These are phyloP conservation scores for Malurus melanocephalus DNA, from an alignment of 2,113 vertebrate genomes.

Conservation along the genomic window DNA sequence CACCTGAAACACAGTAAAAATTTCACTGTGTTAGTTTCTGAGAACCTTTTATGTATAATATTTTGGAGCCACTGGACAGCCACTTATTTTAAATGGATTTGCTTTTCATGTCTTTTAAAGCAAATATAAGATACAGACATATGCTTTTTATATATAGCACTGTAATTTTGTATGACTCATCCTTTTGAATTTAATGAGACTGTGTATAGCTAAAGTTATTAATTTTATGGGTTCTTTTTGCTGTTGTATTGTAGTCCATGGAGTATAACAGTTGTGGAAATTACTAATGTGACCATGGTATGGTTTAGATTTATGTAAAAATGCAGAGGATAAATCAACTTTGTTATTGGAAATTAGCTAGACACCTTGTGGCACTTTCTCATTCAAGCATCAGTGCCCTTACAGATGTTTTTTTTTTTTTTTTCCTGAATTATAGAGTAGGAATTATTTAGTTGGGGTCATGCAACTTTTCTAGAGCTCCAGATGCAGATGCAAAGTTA, in stretches of 20 bases:
- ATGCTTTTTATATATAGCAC: background rate
- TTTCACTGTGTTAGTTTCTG: background rate
- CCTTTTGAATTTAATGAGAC: background rate
- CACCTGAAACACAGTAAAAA: background rate
- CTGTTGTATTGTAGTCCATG: background rate
- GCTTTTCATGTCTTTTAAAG: background rate
- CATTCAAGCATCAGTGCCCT: background rate
- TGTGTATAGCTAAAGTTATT: background rate
- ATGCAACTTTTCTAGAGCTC: background rate
- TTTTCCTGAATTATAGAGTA: background rate
- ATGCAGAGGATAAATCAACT: background rate
- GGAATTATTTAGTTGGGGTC: background rate
- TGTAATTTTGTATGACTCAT: background rate
- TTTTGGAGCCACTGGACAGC: background rate
- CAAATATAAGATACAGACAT: background rate
- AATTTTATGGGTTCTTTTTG: accelerated
- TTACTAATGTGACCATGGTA: background rate
- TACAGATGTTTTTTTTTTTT: background rate
- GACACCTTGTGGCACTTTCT: background rate
- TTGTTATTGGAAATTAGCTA: background rate
- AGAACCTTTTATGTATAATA: background rate
- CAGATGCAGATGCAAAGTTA: background rate
- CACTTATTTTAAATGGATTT: background rate
- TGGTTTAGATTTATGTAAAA: background rate
- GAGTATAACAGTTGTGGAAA: background rate